Evolutionary conservation across 2,888 invertebrate species (phyloP), one percentile per base, ranked within the genome.

Genomic region (Diadromus collaris): DNA sequence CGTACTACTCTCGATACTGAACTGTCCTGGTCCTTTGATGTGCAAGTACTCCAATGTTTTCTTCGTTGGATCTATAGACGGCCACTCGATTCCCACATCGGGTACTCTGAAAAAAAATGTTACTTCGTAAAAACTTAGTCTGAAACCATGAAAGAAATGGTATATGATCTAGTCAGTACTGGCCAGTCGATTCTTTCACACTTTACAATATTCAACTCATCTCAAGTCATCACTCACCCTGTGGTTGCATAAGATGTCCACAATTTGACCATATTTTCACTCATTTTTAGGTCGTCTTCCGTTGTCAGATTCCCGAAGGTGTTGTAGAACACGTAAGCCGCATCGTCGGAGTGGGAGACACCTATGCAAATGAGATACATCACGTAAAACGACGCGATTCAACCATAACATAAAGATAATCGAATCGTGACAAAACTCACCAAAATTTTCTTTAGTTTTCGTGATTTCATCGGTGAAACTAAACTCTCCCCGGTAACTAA

Each of bases 381-480:
- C 16, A 44, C 2, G 4, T 6, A 44, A 44, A n/a, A n/a, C n/a
- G n/a, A 44, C 32, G 32, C 7, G 32, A 32, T 32, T 5, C 6
- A 32, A 32, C 6, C 6, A 4, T 32, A 32, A 7, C 4, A 32
- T 32, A 7, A 32, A 32, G 32, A 32, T 6, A 32, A 32, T 32
- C 6, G 32, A 32, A 32, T 6, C 32, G 32, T 32, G 32, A 32
- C 7, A 5, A 2, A 85, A 82, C 86, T 87, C 85, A 94, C 94
- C 94, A 78, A 92, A 92, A 83, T 93, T 90, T 2, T 92, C 91
- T 0, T 90, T 87, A 10, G 92, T 92, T 0, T 88, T 81, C 0
- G 93, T 91, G 85, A 93, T 89, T 6, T 89, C 9, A 60, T 92
- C 90, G 1, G 93, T 92, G n/a, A 93, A 84, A 82, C 94, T 94